Evolutionary conservation across 2,113 vertebrate species (phyloP).

Genomic region (Myiozetetes cayanensis): DNA sequence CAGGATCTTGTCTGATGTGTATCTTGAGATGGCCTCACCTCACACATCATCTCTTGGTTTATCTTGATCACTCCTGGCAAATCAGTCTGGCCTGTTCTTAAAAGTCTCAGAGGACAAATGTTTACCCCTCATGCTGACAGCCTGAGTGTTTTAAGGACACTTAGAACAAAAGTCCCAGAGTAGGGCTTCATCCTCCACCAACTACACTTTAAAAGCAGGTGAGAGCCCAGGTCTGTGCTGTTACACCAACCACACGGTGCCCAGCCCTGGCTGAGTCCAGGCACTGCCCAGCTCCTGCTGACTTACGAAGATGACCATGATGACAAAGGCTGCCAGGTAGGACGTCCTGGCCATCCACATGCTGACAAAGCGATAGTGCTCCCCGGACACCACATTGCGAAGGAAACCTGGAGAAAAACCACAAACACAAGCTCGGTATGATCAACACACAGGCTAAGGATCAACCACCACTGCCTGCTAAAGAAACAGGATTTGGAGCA

Average conservation of each 20-base stretch:
- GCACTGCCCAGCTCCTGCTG: background rate
- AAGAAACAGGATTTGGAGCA: background rate
- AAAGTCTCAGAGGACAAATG: background rate
- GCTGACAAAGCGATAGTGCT: slow-evolving; percentile 98
- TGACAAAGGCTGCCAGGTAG: slow-evolving; percentile 94
- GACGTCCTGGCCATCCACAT: slow-evolving; percentile 99
- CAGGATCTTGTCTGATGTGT: background rate
- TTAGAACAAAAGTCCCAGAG: background rate
- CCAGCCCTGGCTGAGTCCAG: background rate
- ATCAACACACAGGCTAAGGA: background rate
- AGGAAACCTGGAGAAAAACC: slow-evolving; percentile 83
- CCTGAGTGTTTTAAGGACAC: background rate
- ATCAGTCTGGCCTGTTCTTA: background rate
- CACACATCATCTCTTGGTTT: background rate
- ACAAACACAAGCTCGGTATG: background rate
- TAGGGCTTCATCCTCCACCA: background rate
- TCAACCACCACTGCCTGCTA: background rate
- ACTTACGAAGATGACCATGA: slow-evolving; percentile 99
- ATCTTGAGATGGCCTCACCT: background rate
- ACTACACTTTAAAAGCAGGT: background rate
- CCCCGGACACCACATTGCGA: slow-evolving; percentile 94
- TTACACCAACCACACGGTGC: background rate
- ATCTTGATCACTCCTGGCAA: background rate
- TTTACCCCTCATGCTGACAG: background rate
- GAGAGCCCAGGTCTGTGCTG: background rate